These are phyloP conservation scores for Coregonus suidteri DNA, from an alignment of 2,797 vertebrate genomes.

Conservation along the genomic window DNA sequence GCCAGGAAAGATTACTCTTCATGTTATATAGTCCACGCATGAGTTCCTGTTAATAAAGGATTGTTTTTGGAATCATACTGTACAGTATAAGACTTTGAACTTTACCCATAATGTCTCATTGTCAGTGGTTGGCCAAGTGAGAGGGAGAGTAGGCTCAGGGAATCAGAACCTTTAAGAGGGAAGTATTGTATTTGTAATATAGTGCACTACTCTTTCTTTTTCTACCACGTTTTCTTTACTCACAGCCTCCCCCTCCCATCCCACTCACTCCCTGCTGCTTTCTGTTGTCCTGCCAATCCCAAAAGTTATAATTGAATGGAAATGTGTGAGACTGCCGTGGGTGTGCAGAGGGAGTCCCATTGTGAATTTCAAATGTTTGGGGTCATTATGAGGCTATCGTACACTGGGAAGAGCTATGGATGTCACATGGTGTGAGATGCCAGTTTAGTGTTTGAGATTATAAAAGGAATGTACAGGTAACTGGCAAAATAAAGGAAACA, in stretches of 20 bases:
- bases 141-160: not conserved
- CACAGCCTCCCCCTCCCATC: slow-evolving; percentile 17
- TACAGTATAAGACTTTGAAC: not conserved
- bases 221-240: not conserved
- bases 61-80: not conserved
- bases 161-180: not conserved
- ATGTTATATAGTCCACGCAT: not conserved
- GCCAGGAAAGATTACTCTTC: not conserved
- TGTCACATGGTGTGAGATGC: slow-evolving; percentile 48
- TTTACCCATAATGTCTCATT: not conserved
- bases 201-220: not conserved
- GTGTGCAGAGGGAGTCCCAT: slow-evolving; percentile 50
- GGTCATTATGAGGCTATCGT: slow-evolving; percentile 66
- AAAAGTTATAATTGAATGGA: slow-evolving; percentile 60
- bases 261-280: slow-evolving; percentile 39
- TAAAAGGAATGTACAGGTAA: slow-evolving; percentile 53
- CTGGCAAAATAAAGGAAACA: too few relatives aligned
- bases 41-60: not conserved
- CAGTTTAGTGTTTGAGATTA: slow-evolving; percentile 65
- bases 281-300: slow-evolving; percentile 58
- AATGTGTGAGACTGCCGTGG: slow-evolving; percentile 57
- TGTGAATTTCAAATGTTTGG: slow-evolving; percentile 58
- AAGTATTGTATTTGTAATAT: not conserved
- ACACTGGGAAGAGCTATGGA: slow-evolving; percentile 60
- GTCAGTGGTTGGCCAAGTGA: not conserved